Evolutionary conservation across 2,113 vertebrate genomes (phyloP).

Genomic region (Notechis scutatus): DNA sequence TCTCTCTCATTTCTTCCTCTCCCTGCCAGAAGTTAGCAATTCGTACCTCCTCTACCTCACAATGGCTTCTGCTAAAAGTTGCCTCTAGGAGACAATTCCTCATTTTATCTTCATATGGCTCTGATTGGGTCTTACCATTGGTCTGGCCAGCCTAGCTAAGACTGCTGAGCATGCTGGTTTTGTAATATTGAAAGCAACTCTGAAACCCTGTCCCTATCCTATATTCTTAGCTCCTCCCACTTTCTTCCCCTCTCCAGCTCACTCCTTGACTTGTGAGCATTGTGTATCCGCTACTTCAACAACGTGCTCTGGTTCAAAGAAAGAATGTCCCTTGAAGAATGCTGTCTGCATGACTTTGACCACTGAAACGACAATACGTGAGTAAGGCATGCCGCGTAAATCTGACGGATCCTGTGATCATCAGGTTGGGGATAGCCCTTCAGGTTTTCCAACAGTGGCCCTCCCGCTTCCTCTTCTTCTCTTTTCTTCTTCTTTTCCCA

Average conservation of each 20-base stretch:
- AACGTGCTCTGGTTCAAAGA: neutral
- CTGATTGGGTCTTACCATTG: neutral
- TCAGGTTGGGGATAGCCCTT: neutral
- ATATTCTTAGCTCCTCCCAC: neutral
- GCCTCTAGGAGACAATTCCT: neutral
- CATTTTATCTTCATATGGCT: neutral
- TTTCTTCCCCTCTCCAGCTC: neutral
- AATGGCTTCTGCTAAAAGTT: neutral
- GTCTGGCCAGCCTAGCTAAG: neutral
- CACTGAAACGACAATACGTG: neutral
- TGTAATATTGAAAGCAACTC: neutral
- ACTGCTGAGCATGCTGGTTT: neutral
- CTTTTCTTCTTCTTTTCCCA: too few species aligned
- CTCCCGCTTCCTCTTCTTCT: too few species aligned
- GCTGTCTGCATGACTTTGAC: neutral
- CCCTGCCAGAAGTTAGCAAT: neutral
- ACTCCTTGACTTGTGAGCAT: neutral
- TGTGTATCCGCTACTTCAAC: neutral
- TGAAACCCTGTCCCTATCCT: neutral
- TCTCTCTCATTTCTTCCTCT: neutral
- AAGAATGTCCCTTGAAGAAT: neutral
- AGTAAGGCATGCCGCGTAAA: neutral
- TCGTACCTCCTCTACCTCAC: neutral
- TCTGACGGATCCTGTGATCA: neutral
- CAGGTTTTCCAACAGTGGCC: neutral